Evolutionary conservation across 2,797 vertebrate genomes (phyloP), one percentile per base, ranked within the genome.

Genomic region (Sebastes ruberrimus): DNA sequence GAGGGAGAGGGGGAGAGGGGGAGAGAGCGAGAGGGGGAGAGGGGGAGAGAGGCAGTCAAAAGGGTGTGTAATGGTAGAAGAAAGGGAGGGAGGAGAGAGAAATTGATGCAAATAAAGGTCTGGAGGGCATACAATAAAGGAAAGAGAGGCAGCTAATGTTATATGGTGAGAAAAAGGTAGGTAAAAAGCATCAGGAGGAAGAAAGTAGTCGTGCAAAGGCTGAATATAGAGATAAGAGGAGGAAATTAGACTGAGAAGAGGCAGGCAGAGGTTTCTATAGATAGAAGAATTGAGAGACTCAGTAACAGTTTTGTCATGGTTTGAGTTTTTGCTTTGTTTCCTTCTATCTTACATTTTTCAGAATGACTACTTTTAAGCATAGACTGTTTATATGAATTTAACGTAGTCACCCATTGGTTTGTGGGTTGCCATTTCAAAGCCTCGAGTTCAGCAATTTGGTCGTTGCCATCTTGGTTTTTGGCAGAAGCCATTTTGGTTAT

Each of bases 21-120:
- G 76, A 83, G 64, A 74, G 46, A 32, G 38, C 52, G 27, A 74
- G 81, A 75, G 76, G 77, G 80, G 62, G 76, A 83, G 67, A 75
- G 78, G 77, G 80, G 60, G 78, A 83, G 70, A 75, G 78, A 83
- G 77, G 77, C 68, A 73, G 75, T 76, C 75, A 82, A 86, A 82
- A 71, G 38, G 71, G 56, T 75, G 62, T 78, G 57, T 38, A 70
- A 84, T 60, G 65, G 72, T 42, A 32, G 27, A 67, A 65, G 16
- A 57, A 57, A 70, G 6, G 22, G 32, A 46, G 66, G 53, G 68
- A 77, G 7, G 35, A 30, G 22, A 49, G 42, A 64, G 3, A 84
- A 49, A 76, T 42, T 35, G 22, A 79, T 88, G 68, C 20, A 78
- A 75, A 81, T 71, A 63, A 83, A 85, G 9, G 67, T 63, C 32